Evolutionary conservation across 2,797 vertebrate species (phyloP).

Genomic region (Phoebastria nigripes): DNA sequence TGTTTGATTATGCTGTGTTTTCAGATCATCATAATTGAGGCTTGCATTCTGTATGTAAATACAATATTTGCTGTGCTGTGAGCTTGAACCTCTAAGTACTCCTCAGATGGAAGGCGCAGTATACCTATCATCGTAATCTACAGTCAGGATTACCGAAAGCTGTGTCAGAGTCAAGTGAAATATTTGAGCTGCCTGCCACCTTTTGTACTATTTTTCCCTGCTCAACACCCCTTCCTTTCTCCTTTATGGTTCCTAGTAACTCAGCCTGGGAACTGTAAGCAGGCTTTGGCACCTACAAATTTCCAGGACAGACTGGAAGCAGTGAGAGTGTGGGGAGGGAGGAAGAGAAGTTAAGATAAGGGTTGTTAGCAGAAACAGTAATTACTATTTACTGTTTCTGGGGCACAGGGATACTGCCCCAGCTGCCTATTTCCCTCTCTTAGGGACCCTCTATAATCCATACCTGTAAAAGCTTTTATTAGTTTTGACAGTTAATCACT

Average conservation of each 20-base stretch:
- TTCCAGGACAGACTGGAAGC: neutral
- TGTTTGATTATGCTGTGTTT: neutral
- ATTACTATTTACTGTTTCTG: neutral
- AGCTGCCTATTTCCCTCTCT: neutral
- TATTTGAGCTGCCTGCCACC: neutral
- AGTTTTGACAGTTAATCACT: neutral
- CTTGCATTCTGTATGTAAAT: neutral
- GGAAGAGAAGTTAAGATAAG: neutral
- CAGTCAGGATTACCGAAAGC: neutral
- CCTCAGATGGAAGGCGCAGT: neutral
- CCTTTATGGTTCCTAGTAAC: neutral
- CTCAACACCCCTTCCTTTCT: neutral
- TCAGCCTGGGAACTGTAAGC: neutral
- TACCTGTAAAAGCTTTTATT: neutral
- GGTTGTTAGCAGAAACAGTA: neutral
- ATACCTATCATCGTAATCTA: accelerated
- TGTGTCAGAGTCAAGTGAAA: neutral
- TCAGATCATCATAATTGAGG: neutral
- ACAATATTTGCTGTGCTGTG: neutral
- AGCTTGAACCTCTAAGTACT: neutral
- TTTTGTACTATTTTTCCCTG: neutral
- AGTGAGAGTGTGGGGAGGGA: neutral
- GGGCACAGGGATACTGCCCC: neutral
- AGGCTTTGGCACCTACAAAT: neutral
- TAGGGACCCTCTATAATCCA: neutral